A percentile compares a stretch with the other conserved stretches of the same genome.
phyloP scores from a whole-genome alignment of 2,888 invertebrate species.

The Sclerodermus sp. region DNA sequence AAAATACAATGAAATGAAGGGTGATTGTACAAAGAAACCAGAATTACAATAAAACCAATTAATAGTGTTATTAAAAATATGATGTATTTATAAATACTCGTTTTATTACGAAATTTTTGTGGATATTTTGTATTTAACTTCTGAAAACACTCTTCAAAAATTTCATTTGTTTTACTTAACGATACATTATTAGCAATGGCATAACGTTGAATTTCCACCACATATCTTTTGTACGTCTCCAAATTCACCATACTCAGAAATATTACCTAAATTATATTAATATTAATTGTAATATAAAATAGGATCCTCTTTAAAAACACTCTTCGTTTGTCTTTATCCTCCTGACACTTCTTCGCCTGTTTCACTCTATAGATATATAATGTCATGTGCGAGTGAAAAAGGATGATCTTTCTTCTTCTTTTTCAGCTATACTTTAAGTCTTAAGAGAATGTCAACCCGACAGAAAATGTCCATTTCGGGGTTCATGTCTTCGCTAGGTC shows the following conservation, averaged over 20 bases:
- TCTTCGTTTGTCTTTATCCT: too few species aligned
- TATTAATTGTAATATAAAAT: not conserved
- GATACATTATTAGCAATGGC: conserved; percentile 65
- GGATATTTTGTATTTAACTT: conserved; percentile 49
- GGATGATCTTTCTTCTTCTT: too few species aligned
- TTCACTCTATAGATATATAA: too few species aligned
- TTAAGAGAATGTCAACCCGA: too few species aligned
- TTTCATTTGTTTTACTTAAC: conserved; percentile 66
- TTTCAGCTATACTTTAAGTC: too few species aligned
- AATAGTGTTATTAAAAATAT: conserved; percentile 35
- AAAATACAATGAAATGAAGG: conserved; percentile 69
- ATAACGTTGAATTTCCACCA: conserved; percentile 63
- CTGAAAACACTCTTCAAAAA: conserved; percentile 64
- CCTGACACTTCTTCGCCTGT: too few species aligned
- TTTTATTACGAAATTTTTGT: conserved; percentile 14
- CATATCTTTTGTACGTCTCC: conserved; percentile 46
- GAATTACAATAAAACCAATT: conserved; percentile 53
- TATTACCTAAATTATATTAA: not conserved
- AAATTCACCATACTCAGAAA: conserved; percentile 26
- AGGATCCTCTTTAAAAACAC: not conserved
- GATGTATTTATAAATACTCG: conserved; percentile 8
- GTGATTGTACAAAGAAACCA: conserved; percentile 61
- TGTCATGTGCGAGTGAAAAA: too few species aligned
- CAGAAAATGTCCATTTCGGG: too few species aligned
- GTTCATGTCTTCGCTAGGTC: too few species aligned